Evolutionary conservation across 2,113 vertebrate species (phyloP).

Genomic region (Chascanopsetta lugubris): DNA sequence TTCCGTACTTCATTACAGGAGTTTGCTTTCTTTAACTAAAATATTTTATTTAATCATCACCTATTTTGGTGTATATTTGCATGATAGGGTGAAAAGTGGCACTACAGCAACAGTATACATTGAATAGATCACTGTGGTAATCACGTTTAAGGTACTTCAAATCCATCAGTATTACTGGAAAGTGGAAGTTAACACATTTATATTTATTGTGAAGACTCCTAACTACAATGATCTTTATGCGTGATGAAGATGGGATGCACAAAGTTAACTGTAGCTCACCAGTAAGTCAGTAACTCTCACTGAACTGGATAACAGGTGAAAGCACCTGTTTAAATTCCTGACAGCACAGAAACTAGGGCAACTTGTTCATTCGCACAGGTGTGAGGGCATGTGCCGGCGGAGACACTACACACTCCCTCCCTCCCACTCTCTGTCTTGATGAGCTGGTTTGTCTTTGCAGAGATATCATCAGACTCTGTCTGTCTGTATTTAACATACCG

Average conservation of each 20-base stretch:
- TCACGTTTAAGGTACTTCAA: neutral
- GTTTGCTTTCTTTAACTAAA: neutral
- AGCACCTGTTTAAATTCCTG: constrained; percentile 21
- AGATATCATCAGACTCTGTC: constrained; percentile 30
- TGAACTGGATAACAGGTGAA: neutral
- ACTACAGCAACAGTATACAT: neutral
- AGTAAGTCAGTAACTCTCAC: constrained; percentile 18
- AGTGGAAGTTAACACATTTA: too few species aligned
- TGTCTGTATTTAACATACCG: constrained; percentile 34
- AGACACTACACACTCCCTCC: constrained; percentile 21
- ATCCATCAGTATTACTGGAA: too few species aligned
- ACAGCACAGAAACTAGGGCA: constrained; percentile 43
- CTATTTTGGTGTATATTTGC: neutral
- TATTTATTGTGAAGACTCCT: neutral
- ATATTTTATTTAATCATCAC: too few species aligned
- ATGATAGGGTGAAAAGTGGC: neutral
- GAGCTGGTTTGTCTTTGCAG: constrained; percentile 51
- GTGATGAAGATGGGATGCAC: neutral
- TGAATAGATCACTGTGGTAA: neutral
- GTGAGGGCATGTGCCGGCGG: neutral
- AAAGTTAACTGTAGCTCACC: neutral
- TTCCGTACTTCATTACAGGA: neutral
- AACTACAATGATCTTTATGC: neutral
- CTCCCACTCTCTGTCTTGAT: constrained; percentile 25
- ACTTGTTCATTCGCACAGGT: constrained; percentile 63